A percentile compares a stretch with the other conserved stretches of the same genome.
Conservation (phyloP, 2,797 vertebrate species). For the Cephalopachus bancanus region DNA sequence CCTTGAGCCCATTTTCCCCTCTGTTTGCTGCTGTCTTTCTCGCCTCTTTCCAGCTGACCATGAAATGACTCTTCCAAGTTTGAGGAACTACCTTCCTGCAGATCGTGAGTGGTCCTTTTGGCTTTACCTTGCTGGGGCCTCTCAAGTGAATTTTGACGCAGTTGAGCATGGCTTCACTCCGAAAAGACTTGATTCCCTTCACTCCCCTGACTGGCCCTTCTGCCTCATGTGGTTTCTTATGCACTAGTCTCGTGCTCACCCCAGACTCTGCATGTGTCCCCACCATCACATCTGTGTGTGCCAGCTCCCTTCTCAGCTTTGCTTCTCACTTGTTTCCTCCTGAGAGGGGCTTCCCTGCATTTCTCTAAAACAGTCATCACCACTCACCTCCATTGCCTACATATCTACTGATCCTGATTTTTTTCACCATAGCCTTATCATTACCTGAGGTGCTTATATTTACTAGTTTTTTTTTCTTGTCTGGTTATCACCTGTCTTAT, state of each 20-base stretch:
- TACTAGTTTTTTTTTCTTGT: not conserved
- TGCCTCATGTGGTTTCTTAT: fast-evolving
- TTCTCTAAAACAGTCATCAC: not conserved
- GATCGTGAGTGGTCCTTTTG: too few relatives aligned
- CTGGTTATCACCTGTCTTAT: not conserved
- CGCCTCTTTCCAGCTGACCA: not conserved
- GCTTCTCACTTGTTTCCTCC: not conserved
- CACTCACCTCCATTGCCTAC: not conserved
- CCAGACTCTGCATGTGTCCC: fast-evolving
- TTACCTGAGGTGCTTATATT: not conserved
- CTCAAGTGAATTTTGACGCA: not conserved
- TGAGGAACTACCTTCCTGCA: not conserved
- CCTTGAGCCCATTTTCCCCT: not conserved
- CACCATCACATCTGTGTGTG: too few relatives aligned
- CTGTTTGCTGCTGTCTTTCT: not conserved
- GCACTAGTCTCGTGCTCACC: fast-evolving
- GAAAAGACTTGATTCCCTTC: not conserved
- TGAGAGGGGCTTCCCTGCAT: not conserved
- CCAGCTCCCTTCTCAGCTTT: not conserved
- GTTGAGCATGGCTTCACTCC: not conserved
- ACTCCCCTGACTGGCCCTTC: not conserved
- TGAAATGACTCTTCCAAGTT: too few relatives aligned
- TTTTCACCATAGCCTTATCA: not conserved
- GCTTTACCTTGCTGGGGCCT: not conserved
- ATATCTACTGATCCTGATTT: too few relatives aligned